phyloP scores from a whole-genome alignment of 2,888 invertebrate species.

The Tinea pellionella region DNA sequence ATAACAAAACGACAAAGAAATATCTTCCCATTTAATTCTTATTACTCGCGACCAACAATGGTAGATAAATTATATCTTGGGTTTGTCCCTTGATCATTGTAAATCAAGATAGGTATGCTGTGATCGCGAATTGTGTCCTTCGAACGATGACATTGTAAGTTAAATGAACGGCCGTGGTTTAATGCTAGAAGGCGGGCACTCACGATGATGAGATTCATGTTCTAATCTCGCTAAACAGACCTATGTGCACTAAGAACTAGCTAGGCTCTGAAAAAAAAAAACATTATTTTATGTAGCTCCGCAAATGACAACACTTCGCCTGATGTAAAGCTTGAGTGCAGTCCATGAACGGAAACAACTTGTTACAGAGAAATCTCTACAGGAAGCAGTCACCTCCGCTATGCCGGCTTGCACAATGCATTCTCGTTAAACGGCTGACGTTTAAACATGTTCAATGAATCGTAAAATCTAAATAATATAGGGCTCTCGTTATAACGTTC shows the following conservation, averaged over 20 bases:
- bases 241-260: too few relatives aligned
- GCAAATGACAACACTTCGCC: too few relatives aligned
- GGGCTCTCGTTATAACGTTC: not conserved
- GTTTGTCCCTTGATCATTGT: constrained; percentile 27
- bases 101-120: constrained; percentile 26
- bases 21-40: constrained; percentile 65
- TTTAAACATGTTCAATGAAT: not conserved
- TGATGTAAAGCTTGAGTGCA: too few relatives aligned
- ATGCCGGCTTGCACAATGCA: too few relatives aligned
- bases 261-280: too few relatives aligned
- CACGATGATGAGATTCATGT: too few relatives aligned
- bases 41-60: constrained; percentile 52
- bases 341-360: too few relatives aligned
- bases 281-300: too few relatives aligned
- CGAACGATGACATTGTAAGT: not conserved
- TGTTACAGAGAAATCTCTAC: too few relatives aligned
- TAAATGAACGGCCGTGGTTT: not conserved
- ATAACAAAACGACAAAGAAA: constrained; percentile 65
- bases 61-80: constrained; percentile 42
- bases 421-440: not conserved
- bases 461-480: not conserved
- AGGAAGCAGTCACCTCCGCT: too few relatives aligned
- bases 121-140: constrained; percentile 14
- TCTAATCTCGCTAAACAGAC: too few relatives aligned
- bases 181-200: too few relatives aligned